A percentile compares a stretch with the other conserved stretches of the same genome.
These are phyloP conservation scores for Eudyptes chrysolophus DNA, from an alignment of 2,113 vertebrate species.

Conservation along the genomic window DNA sequence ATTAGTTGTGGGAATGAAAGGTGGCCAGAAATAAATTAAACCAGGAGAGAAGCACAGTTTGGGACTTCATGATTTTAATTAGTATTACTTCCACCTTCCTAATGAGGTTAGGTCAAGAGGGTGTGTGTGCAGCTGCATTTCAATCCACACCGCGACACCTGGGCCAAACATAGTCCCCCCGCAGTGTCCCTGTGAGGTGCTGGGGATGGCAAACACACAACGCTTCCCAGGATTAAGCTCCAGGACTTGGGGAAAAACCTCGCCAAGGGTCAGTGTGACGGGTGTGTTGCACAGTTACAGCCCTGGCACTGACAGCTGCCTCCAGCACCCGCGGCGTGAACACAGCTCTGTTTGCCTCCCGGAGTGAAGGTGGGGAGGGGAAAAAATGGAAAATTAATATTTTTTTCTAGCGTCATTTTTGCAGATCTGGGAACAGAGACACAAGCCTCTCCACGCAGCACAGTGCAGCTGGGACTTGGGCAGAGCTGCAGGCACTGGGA, in stretches of 20 bases:
- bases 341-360: accelerated
- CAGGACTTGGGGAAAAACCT: neutral
- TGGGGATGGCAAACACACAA: accelerated
- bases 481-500: accelerated
- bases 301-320: neutral
- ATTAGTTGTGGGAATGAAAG: neutral
- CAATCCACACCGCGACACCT: accelerated
- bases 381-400: accelerated
- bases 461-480: accelerated
- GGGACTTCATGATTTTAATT: neutral
- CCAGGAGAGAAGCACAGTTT: neutral
- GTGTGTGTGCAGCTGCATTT: neutral
- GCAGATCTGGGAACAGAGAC: neutral
- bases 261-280: accelerated
- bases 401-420: neutral
- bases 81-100: neutral
- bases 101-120: neutral
- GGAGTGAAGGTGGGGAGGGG: neutral
- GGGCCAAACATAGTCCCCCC: accelerated
- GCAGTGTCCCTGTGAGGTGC: neutral
- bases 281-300: accelerated
- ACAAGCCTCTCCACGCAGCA: accelerated
- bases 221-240: neutral
- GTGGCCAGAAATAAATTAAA: neutral
- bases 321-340: accelerated